Base-by-base conservation (phyloP, 92 coral and sea anemone species). In the Porites cylindrica region DNA sequence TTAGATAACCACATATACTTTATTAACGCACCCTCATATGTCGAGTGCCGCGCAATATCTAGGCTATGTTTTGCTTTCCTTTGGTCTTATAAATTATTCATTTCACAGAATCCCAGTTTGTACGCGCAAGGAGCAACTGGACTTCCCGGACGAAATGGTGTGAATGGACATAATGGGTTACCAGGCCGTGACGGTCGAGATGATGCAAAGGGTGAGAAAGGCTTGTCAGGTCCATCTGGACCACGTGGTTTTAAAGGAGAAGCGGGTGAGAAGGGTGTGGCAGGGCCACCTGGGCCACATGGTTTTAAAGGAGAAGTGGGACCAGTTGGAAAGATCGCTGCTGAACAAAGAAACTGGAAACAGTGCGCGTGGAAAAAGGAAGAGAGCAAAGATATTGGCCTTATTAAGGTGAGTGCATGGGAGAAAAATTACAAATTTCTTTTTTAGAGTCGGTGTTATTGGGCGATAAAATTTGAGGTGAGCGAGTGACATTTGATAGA, bases 301-400 rank as follows among this genome's bases (percentile, higher is more conserved):
- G 90, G 85, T 12, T 0, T 54, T 8, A 54, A 54, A 54, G 60
- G 60, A 54, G 60, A 54, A 54, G 60, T 16, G 60, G 60, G 60
- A 54, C 60, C 14, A 9, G 14, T 10, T 54, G 60, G 60, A 54
- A 54, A 8, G 14, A 3, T 9, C 12, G 14, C 13, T 2, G 60
- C 16, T 10, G 60, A 54, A 9, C 60, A 54, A 54, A 54, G 60
- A 54, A 54, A 54, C 60, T 54, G 60, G 60, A 54, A 54, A 10
- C 60, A 54, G 16, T 54, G 92, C 56, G 76, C 78, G 20, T 89
- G 92, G 92, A 70, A 26, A 16, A 21, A 10, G 0, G 23, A 21
- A 21, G 23, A 21, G 0, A 0, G 0, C 23, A 21, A 21, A 21
- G 23, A 21, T 21, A 21, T 21, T 77, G 92, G 92, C 12, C 67